Base-by-base conservation (phyloP, 2,888 invertebrate species). In the Tachina lurida region DNA sequence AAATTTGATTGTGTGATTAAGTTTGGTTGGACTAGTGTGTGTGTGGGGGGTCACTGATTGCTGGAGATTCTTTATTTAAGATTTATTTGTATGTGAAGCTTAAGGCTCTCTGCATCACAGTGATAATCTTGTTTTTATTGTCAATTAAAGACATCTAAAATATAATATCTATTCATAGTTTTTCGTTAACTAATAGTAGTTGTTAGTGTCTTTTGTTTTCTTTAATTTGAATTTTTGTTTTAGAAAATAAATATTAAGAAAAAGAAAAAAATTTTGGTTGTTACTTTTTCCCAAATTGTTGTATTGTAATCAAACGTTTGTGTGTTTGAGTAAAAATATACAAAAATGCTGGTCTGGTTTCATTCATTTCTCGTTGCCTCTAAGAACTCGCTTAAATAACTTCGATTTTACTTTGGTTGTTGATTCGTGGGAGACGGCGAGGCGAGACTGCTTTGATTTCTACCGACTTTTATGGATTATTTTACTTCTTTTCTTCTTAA, bases 361-460 rank as follows among this genome's bases (percentile, higher is more conserved):
- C 56, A 65, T 56, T 58, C 17, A 47, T 19, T 31, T 49, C 62
- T 43, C 22, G 10, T 22, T 39, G 19, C 85, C 43, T 68, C 31
- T 84, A 56, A 68, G 58, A 77, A 56, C 60, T 54, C 39, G 49
- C 58, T 84, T 87, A 71, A 86, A 87, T 87, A 77, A 86, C 54
- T 80, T 83, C 67, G 77, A 54, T 78, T 63, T 60, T 80, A 62
- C 71, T 83, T 70, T 68, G 62, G 54, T 82, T 75, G 75, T 80
- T 75, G 81, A 54, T 85, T 85, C 74, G 85, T 87, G 87, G 84
- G 85, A 84, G 82, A 87, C 87, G 87, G 84, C 88, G 71, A 81
- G 87, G 84, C 88, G 71, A 81, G 54, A 75, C 78, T 79, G 86
- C 88, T 91, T 91, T 91, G 89, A 91, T 91, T 89, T 90, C 68